Evolutionary conservation across 1,140 invertebrate genomes (phyloP).

Genomic region (Apis florea): DNA sequence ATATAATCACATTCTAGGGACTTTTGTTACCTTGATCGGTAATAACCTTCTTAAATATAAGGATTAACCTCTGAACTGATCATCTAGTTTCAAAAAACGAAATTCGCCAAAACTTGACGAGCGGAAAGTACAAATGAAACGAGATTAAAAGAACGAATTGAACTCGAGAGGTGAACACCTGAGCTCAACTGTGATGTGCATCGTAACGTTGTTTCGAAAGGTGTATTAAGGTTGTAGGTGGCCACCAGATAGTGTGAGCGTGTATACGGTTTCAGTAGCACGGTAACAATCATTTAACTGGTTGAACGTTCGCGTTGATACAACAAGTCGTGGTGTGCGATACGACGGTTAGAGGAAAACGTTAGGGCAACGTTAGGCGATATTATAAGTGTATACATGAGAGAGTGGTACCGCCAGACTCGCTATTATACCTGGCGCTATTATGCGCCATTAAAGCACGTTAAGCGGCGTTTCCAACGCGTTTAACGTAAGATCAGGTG

Average conservation of each 20-base stretch:
- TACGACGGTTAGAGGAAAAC: constrained; percentile 39
- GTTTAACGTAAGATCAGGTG: constrained; percentile 35
- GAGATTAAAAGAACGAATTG: no score
- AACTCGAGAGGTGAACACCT: no score
- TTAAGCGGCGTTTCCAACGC: constrained; percentile 23
- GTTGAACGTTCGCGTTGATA: constrained; percentile 44
- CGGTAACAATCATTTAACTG: constrained; percentile 57
- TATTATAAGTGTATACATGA: constrained; percentile 1
- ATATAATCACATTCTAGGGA: no score
- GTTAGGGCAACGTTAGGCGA: constrained; percentile 43
- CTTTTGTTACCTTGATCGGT: no score
- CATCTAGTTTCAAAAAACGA: no score
- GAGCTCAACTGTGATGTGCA: no score
- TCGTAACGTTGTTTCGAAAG: background rate
- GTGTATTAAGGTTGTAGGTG: background rate
- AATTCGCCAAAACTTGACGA: no score
- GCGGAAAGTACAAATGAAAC: no score
- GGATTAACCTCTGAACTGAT: no score
- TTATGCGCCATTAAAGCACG: constrained; percentile 31
- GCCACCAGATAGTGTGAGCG: constrained; percentile 43
- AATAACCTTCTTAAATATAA: no score
- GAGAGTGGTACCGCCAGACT: constrained; percentile 11
- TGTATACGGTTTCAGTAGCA: constrained; percentile 57
- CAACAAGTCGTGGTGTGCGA: constrained; percentile 11
- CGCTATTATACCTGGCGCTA: constrained; percentile 30